Evolutionary conservation across 2,888 invertebrate species (phyloP), one percentile per base, ranked within the genome.

Genomic region (Dryobota labecula): DNA sequence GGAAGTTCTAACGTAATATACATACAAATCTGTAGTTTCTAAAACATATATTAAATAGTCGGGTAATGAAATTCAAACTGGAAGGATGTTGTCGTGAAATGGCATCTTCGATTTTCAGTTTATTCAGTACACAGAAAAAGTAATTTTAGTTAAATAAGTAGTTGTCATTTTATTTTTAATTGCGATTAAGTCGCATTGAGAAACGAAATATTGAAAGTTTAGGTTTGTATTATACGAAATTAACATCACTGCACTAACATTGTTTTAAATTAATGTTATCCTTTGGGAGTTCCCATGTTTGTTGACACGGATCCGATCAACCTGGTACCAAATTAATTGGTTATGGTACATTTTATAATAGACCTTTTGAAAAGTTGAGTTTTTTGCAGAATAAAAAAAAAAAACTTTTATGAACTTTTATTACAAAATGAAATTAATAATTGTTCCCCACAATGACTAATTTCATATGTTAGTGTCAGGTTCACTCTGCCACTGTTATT

Each of bases 1-100:
- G 30, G 38, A 75, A 69, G 56, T 71, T 79, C 15, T 58, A 54
- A 82, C 61, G 64, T 51, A 56, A 53, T 76, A 80, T 56, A 66
- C 36, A 78, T 73, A 69, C 70, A 83, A 80, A 70, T 83, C 83
- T 62, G 49, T 75, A 75, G 83, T 73, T 65, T 47, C 24, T 43
- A 61, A 79, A 80, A 62, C 30, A n/a, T 33, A 27, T 60, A 30
- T 36, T 20, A 45, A 41, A 3, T 36, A 38, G 20, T 72, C 9
- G 20, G 45, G 9, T 43, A 41, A 33, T 38, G 18, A 30, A 51
- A 71, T 54, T 45, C 7, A 24, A 71, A 61, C 36, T 45, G 27
- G 45, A 38, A 43, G 13, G n/a, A 60, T 33, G 58, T 20, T 20
- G 30, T 27, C 9, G 9, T 51, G 33, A 53, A 61, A 57, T 54